Percentiles rank a stretch among this genome's conserved stretches.
Evolutionary conservation across 2,797 vertebrate species (phyloP).

Genomic region (Halcyon leucocephala): DNA sequence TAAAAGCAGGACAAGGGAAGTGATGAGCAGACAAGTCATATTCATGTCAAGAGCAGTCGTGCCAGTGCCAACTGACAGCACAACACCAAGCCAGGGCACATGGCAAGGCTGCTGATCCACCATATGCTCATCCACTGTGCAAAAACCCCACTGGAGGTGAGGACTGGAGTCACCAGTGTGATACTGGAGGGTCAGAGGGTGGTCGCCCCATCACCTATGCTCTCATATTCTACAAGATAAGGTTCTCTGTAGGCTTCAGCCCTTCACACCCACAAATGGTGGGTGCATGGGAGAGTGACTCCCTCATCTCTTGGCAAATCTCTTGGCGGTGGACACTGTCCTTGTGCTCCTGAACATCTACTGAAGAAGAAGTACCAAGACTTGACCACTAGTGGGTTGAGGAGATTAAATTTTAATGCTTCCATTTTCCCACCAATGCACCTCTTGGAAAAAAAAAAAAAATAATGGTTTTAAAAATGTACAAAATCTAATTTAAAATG

Average conservation of each 20-base stretch:
- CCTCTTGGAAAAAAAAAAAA: not conserved
- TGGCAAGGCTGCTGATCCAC: not conserved
- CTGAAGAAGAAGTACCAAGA: not conserved
- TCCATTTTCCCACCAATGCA: not conserved
- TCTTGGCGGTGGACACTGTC: not conserved
- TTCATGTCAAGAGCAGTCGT: not conserved
- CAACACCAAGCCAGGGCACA: fast-evolving
- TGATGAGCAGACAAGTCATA: fast-evolving
- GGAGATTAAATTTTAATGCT: not conserved
- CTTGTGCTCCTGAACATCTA: fast-evolving
- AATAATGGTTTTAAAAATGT: conserved; percentile 55
- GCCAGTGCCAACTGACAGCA: not conserved
- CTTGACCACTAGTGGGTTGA: conserved; percentile 19
- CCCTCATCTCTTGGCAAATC: not conserved
- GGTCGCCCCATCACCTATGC: fast-evolving
- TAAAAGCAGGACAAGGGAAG: not conserved
- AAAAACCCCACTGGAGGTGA: not conserved
- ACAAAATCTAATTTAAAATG: conserved; percentile 73
- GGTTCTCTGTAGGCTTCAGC: fast-evolving
- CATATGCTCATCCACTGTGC: fast-evolving
- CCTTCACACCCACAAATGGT: not conserved
- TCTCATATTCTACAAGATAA: not conserved
- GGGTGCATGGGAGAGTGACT: not conserved
- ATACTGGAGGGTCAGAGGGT: not conserved
- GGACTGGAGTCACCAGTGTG: fast-evolving